phyloP scores from a whole-genome alignment of 1,140 invertebrate species.

The Adoxophyes honmai region DNA sequence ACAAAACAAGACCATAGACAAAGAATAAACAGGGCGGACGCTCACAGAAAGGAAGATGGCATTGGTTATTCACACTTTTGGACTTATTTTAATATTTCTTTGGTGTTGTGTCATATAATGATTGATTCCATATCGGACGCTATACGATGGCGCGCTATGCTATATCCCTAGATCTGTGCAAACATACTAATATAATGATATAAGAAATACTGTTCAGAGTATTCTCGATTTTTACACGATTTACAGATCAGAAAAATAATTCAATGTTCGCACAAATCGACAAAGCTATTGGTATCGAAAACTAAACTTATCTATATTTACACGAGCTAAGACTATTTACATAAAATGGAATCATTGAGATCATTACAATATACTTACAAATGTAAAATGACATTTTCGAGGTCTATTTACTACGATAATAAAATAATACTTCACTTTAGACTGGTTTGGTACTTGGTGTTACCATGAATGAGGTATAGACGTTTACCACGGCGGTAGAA shows the following conservation, averaged over 20 bases:
- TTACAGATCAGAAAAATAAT: slow-evolving; percentile 5
- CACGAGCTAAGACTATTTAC: slow-evolving; percentile 60
- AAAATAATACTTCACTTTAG: slow-evolving; percentile 69
- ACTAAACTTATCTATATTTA: slow-evolving; percentile 50
- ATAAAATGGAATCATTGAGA: slow-evolving; percentile 74
- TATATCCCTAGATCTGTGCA: slow-evolving; percentile 24
- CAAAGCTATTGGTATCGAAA: slow-evolving; percentile 12
- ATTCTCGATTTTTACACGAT: slow-evolving; percentile 2
- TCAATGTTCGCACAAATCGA: slow-evolving; percentile 20
- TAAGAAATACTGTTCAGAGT: slow-evolving; percentile 9
- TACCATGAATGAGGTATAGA: slow-evolving; percentile 53
- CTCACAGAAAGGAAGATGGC: slow-evolving; percentile 63
- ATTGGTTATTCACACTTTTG: slow-evolving; percentile 47
- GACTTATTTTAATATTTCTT: slow-evolving; percentile 66
- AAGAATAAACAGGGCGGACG: not conserved
- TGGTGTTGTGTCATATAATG: slow-evolving; percentile 68
- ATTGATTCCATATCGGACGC: slow-evolving; percentile 61
- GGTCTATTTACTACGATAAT: slow-evolving; percentile 44
- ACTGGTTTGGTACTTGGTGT: slow-evolving; percentile 61
- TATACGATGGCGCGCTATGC: slow-evolving; percentile 55
- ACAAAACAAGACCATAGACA: slow-evolving; percentile 5
- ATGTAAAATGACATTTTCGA: slow-evolving; percentile 52
- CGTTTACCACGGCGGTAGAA: slow-evolving; percentile 16
- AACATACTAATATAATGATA: slow-evolving; percentile 8
- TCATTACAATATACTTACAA: slow-evolving; percentile 68